Evolutionary conservation across 2,113 vertebrate genomes (phyloP).

Genomic region (Scartelaos histophorus): DNA sequence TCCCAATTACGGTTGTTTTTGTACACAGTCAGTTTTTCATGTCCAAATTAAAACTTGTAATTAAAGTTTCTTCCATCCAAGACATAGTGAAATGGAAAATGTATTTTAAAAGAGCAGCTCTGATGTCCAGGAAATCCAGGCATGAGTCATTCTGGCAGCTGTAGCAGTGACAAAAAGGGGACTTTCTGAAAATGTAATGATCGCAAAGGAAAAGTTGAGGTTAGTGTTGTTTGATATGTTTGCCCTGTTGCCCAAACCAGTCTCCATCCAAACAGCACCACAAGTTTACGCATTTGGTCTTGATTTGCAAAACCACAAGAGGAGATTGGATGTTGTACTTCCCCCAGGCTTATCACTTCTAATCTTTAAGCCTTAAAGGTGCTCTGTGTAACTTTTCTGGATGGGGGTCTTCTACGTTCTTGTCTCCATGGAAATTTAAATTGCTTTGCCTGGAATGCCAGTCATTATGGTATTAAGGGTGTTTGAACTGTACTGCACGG

Average conservation of each 20-base stretch:
- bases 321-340: constrained; percentile 29
- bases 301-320: constrained; percentile 41
- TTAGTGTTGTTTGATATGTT: constrained; percentile 40
- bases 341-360: not conserved
- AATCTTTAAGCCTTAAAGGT: not conserved
- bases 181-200: constrained; percentile 47
- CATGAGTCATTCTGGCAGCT: constrained; percentile 44
- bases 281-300: constrained; percentile 41
- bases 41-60: constrained; percentile 23
- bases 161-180: constrained; percentile 35
- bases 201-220: constrained; percentile 31
- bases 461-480: no score
- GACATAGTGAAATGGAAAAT: constrained; percentile 61
- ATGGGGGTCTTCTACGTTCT: no score
- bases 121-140: constrained; percentile 51
- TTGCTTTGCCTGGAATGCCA: no score
- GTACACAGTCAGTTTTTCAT: not conserved
- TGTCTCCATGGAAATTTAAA: no score
- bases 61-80: constrained; percentile 35
- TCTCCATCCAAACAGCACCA: constrained; percentile 44
- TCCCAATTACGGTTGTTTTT: constrained; percentile 6
- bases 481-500: no score
- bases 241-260: constrained; percentile 32
- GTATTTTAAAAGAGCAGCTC: constrained; percentile 24
- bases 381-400: no score